These are phyloP conservation scores for Uria aalge DNA, from an alignment of 2,113 vertebrate species.

Conservation along the genomic window DNA sequence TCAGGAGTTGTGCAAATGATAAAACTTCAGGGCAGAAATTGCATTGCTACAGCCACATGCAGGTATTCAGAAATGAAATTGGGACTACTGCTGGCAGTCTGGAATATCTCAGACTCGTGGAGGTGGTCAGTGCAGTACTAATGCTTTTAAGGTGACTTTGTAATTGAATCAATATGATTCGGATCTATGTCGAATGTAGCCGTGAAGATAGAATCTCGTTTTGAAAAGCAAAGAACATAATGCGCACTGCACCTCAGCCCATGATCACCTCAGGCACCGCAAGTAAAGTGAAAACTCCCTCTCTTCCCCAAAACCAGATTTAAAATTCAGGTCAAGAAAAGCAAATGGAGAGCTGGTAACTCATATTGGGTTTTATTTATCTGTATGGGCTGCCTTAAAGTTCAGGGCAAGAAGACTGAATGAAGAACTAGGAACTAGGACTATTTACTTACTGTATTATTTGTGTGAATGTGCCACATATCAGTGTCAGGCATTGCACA, in stretches of 20 bases:
- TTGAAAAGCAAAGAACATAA: neutral
- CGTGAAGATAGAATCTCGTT: slow-evolving; percentile 1
- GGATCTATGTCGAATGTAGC: neutral
- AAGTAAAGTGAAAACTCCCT: neutral
- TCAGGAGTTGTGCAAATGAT: neutral
- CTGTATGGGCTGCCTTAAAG: neutral
- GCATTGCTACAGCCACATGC: neutral
- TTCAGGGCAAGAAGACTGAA: neutral
- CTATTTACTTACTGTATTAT: neutral
- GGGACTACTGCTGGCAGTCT: slow-evolving; percentile 38
- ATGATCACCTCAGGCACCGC: neutral
- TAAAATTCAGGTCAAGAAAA: slow-evolving; percentile 50
- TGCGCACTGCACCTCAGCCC: neutral
- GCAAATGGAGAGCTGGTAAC: slow-evolving; percentile 10
- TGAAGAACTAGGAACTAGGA: neutral
- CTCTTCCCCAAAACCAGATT: neutral
- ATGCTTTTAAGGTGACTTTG: slow-evolving; percentile 50
- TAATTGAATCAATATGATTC: slow-evolving; percentile 2
- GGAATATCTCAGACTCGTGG: slow-evolving; percentile 29
- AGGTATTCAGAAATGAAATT: slow-evolving; percentile 21
- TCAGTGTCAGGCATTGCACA: neutral
- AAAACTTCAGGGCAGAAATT: slow-evolving; percentile 13
- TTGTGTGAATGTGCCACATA: neutral
- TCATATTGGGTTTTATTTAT: slow-evolving; percentile 6
- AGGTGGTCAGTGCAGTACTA: neutral